Evolutionary conservation across 2,113 vertebrate genomes (phyloP).

Genomic region (Plestiodon gilberti): DNA sequence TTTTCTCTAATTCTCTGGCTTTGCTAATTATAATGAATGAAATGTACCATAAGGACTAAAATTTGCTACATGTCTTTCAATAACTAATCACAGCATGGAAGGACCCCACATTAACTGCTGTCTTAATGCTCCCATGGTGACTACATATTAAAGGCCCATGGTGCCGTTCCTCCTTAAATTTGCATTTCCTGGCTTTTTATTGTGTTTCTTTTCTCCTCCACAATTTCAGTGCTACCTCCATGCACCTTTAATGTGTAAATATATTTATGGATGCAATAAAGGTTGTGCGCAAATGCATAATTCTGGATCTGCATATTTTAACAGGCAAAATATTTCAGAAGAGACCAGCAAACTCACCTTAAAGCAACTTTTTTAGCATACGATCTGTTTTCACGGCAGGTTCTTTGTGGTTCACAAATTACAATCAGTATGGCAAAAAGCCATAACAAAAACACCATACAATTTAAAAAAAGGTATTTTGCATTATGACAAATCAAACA

Average conservation of each 20-base stretch:
- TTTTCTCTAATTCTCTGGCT: not conserved
- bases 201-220: not conserved
- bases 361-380: not conserved
- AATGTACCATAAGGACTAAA: conserved; percentile 2
- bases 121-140: not conserved
- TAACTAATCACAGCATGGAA: conserved; percentile 25
- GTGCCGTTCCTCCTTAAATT: conserved; percentile 12
- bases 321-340: conserved; percentile 5
- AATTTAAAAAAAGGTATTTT: not conserved
- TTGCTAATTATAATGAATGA: conserved; percentile 23
- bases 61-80: conserved; percentile 6
- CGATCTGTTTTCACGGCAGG: not conserved
- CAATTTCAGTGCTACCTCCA: conserved; percentile 5
- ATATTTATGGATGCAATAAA: conserved; percentile 22
- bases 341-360: not conserved
- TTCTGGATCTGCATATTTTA: conserved; percentile 23
- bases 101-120: conserved; percentile 16
- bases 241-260: not conserved
- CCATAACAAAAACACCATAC: not conserved
- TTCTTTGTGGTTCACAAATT: conserved; percentile 10
- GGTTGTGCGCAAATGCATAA: not conserved
- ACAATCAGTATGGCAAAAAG: not conserved
- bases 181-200: conserved; percentile 17
- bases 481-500: not conserved
- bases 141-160: conserved; percentile 1